Evolutionary conservation across 2,797 vertebrate genomes (phyloP).

Genomic region (Pseudochaenichthys georgianus): DNA sequence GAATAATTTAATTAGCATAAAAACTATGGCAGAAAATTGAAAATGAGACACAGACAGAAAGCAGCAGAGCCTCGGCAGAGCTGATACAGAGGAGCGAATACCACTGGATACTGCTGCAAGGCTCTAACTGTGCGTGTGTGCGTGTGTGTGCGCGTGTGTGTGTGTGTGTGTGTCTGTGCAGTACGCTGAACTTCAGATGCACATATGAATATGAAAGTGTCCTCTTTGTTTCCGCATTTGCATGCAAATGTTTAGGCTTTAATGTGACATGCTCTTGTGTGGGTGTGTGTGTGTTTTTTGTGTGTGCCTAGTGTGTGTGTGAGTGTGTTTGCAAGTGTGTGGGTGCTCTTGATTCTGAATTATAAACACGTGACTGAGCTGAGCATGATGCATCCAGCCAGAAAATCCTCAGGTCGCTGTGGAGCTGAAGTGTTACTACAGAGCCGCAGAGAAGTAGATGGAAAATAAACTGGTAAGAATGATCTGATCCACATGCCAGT

Average conservation of each 20-base stretch:
- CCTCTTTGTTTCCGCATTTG: constrained; percentile 66
- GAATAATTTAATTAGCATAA: background rate
- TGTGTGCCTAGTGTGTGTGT: constrained; percentile 8
- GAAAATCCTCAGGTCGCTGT: constrained; percentile 74
- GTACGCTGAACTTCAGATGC: constrained; percentile 45
- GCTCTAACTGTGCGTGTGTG: constrained; percentile 22
- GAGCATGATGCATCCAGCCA: constrained; percentile 77
- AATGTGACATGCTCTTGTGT: constrained; percentile 50
- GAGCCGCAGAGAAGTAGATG: constrained; percentile 46
- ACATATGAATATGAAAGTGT: constrained; percentile 59
- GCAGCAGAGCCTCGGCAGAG: background rate
- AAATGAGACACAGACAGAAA: constrained; percentile 38
- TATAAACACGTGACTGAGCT: constrained; percentile 75
- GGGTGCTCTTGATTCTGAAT: constrained; percentile 66
- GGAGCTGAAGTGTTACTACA: constrained; percentile 74
- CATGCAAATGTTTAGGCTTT: constrained; percentile 61
- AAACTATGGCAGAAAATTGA: background rate
- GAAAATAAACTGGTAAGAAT: constrained; percentile 71
- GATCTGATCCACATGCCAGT: constrained; percentile 60
- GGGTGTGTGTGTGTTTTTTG: constrained; percentile 7
- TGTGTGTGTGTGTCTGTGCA: constrained; percentile 19
- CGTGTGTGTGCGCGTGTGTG: background rate
- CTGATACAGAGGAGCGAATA: constrained; percentile 36
- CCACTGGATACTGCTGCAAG: constrained; percentile 55
- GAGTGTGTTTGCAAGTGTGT: constrained; percentile 25